Evolutionary conservation across 2,888 invertebrate genomes (phyloP).

Genomic region (Diarsia mendica): DNA sequence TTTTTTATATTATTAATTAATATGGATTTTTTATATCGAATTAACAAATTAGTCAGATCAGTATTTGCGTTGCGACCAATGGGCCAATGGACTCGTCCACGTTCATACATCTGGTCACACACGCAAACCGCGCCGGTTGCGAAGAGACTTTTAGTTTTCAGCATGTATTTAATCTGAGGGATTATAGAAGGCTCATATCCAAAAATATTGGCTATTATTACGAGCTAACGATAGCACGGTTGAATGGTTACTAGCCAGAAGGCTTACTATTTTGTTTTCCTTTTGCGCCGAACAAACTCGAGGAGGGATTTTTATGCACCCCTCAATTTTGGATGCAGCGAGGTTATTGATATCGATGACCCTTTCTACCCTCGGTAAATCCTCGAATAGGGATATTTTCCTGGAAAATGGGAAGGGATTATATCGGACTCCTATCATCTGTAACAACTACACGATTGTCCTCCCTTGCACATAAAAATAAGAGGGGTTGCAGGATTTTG

Average conservation of each 20-base stretch:
- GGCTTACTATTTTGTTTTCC: not conserved
- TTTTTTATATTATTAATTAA: no score
- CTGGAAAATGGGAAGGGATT: conserved; percentile 12
- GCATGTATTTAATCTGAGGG: no score
- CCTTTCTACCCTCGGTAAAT: conserved; percentile 6
- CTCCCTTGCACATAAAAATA: conserved; percentile 20
- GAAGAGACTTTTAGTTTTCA: no score
- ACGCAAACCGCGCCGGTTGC: no score
- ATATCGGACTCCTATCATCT: conserved; percentile 20
- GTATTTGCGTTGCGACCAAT: no score
- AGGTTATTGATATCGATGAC: not conserved
- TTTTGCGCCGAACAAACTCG: not conserved
- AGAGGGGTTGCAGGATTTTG: not conserved
- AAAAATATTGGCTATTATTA: no score
- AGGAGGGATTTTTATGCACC: not conserved
- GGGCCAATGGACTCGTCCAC: no score
- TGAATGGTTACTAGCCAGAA: not conserved
- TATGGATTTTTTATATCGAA: no score
- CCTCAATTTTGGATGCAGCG: conserved; percentile 4
- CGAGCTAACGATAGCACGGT: not conserved
- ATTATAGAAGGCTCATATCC: no score
- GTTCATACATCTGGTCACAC: no score
- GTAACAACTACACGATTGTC: conserved; percentile 24
- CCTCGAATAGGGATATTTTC: not conserved
- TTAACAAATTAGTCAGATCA: no score